Percentiles rank a stretch among this genome's conserved stretches.
phyloP scores from a whole-genome alignment of 2,113 vertebrate genomes.

The Thinocorus orbignyianus region DNA sequence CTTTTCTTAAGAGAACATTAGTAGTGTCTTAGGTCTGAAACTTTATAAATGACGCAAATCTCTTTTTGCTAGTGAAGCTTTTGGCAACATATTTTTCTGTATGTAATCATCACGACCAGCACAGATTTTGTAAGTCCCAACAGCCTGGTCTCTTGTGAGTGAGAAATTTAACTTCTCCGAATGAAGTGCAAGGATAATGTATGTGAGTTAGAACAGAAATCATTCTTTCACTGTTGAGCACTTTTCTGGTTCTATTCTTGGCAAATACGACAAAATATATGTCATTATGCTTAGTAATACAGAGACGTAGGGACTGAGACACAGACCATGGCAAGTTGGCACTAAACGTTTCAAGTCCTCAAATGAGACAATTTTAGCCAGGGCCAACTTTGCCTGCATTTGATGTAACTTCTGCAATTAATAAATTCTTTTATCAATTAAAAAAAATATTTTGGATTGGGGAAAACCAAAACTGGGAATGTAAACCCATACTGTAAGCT shows the following conservation, averaged over 20 bases:
- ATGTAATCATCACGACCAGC: not conserved
- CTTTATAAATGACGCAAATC: not conserved
- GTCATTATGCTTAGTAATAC: not conserved
- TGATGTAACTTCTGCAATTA: not conserved
- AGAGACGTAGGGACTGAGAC: not conserved
- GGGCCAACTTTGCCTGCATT: not conserved
- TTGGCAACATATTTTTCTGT: not conserved
- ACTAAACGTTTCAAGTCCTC: not conserved
- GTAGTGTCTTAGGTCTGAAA: not conserved
- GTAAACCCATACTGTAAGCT: not conserved
- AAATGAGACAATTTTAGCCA: not conserved
- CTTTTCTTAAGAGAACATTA: not conserved
- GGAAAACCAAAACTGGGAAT: not conserved
- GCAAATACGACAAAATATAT: not conserved
- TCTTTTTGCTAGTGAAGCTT: not conserved
- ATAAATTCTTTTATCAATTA: not conserved
- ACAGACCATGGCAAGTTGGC: not conserved
- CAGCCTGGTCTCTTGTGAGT: conserved; percentile 37
- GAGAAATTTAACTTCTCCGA: conserved; percentile 14
- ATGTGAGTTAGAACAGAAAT: not conserved
- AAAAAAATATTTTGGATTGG: not conserved
- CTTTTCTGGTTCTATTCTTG: not conserved
- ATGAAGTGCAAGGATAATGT: not conserved
- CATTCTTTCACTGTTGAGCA: not conserved
- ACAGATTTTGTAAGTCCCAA: conserved; percentile 38